Evolutionary conservation across 2,888 invertebrate species (phyloP).

Genomic region (Parochlus steinenii): DNA sequence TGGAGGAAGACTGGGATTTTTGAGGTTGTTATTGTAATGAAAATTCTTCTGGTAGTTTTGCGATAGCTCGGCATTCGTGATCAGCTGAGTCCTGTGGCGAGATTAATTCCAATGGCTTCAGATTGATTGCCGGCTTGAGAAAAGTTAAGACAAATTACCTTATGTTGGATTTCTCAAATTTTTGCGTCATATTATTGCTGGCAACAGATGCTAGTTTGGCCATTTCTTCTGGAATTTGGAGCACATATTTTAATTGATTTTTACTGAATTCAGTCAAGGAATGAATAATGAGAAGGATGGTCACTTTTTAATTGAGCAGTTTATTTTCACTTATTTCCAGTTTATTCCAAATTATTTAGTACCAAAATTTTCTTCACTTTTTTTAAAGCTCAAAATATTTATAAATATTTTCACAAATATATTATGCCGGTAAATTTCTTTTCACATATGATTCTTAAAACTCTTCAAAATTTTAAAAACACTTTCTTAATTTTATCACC

Average conservation of each 20-base stretch:
- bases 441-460: too few relatives aligned
- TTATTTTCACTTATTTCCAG: not conserved
- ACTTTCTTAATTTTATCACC: too few relatives aligned
- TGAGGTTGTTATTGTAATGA: slow-evolving; percentile 16
- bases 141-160: slow-evolving; percentile 1
- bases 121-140: not conserved
- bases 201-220: slow-evolving; percentile 38
- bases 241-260: not conserved
- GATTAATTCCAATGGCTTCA: not conserved
- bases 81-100: slow-evolving; percentile 4
- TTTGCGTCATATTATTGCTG: not conserved
- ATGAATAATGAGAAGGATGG: not conserved
- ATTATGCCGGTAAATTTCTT: too few relatives aligned
- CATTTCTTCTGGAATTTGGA: slow-evolving; percentile 53
- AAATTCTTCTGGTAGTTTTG: slow-evolving; percentile 6
- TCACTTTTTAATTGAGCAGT: not conserved
- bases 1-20: slow-evolving; percentile 53
- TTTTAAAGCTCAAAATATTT: too few relatives aligned
- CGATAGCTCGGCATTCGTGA: slow-evolving; percentile 5
- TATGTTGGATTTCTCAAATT: not conserved
- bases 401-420: too few relatives aligned
- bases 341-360: too few relatives aligned
- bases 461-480: too few relatives aligned
- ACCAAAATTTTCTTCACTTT: too few relatives aligned
- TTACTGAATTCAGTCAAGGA: not conserved